Conservation (phyloP, 2,797 vertebrate genomes). For the Meda fulgida region DNA sequence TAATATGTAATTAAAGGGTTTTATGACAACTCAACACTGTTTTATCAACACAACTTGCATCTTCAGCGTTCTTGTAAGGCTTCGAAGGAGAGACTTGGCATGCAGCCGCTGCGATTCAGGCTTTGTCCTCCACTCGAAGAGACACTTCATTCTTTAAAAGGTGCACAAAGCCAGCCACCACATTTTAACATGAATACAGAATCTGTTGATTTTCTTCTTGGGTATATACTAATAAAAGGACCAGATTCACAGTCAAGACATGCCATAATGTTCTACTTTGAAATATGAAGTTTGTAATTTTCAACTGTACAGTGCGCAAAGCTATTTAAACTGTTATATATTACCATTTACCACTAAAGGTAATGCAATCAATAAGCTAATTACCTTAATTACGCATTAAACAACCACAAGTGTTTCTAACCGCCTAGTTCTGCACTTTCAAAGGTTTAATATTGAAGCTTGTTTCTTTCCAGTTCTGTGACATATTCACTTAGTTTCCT, state of each 20-base stretch:
- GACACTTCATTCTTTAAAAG: slow-evolving; percentile 30
- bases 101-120: neutral
- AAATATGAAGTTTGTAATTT: slow-evolving; percentile 3
- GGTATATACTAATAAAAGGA: neutral
- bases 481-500: slow-evolving; percentile 17
- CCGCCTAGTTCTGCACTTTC: neutral
- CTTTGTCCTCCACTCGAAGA: slow-evolving; percentile 18
- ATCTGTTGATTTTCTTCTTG: slow-evolving; percentile 26
- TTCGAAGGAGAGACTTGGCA: slow-evolving; percentile 22
- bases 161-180: neutral
- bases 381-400: slow-evolving; percentile 9
- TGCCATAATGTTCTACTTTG: neutral
- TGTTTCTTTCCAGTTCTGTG: slow-evolving; percentile 1
- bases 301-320: neutral
- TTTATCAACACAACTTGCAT: neutral
- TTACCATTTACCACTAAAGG: slow-evolving; percentile 4
- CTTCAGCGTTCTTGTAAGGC: neutral
- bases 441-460: neutral
- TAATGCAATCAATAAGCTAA: slow-evolving; percentile 43
- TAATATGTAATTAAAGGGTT: neutral
- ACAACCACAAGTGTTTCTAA: neutral
- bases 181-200: neutral
- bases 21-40: neutral
- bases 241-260: slow-evolving; percentile 6
- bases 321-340: neutral